Base-by-base conservation (phyloP, 2,113 vertebrate species). In the Seriola dumerili region DNA sequence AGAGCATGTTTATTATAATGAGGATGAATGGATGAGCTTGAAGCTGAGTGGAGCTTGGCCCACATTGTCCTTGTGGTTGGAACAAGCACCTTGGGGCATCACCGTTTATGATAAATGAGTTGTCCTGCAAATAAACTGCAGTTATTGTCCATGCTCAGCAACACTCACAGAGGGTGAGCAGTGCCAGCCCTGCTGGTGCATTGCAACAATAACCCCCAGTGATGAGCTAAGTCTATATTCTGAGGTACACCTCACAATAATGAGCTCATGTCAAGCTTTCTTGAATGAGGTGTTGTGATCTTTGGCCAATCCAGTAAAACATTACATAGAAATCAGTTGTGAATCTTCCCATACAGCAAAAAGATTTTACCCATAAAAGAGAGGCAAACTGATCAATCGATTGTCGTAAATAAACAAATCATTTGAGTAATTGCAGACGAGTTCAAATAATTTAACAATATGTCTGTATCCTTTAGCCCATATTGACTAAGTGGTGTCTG, bases 121-220 rank as follows among this genome's bases (percentile, higher is more conserved):
- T 73, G 76, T 78, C 80, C 83, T 59, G 90, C 87, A 81, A 90
- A 92, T 90, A 93, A 93, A 94, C 76, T 82, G 85, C 88, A 88
- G 89, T 86, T 87, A 86, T 72, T 85, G 85, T 87, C 87, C 89
- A 64, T 21, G 86, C 83, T 80, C 85, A 80, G 85, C 85, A 73
- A 68, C 73, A 71, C 78, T 79, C 81, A 48, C 25, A 8, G 19
- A 78, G 81, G 68, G 66, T 72, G 76, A 84, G 78, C 78, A 3
- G 50, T 1, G 76, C 76, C 23, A 73, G 71, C 76, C 63, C 73
- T 6, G 80, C 75, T 59, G 72, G 64, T 21, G 75, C 77, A 21
- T 57, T 73, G 72, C 79, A 62, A 54, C 71, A 77, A 44, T 63
- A 88, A 89, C 3, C 42, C 85, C n/a, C 42, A 10, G 65, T 63